These are phyloP conservation scores for Tetragonula clypearis DNA, from an alignment of 1,140 invertebrate species.

Conservation along the genomic window DNA sequence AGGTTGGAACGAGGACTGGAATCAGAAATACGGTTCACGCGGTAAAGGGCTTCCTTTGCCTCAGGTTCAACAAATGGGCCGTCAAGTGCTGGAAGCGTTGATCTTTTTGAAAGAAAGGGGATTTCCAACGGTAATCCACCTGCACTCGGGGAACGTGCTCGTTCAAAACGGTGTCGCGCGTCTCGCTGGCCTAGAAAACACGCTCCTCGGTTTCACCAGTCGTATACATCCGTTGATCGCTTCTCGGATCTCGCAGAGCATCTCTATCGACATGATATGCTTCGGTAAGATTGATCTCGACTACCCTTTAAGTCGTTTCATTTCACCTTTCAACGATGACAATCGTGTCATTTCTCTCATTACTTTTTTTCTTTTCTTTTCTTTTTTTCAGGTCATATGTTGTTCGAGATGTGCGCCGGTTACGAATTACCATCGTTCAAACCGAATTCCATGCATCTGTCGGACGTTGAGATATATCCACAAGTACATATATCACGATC, in stretches of 20 bases:
- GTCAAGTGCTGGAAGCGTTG: slow-evolving; percentile 93
- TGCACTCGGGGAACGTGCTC: slow-evolving; percentile 95
- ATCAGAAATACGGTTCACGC: slow-evolving; percentile 86
- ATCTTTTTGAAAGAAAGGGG: slow-evolving; percentile 93
- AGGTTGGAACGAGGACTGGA: slow-evolving; percentile 88
- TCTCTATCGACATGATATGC: slow-evolving; percentile 87
- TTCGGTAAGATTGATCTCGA: slow-evolving; percentile 83
- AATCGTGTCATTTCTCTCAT: slow-evolving; percentile 7
- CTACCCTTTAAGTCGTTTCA: neutral
- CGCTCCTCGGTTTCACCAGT: slow-evolving; percentile 89
- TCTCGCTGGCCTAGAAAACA: slow-evolving; percentile 92
- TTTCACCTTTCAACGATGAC: neutral
- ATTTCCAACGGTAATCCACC: slow-evolving; percentile 92
- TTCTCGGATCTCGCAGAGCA: slow-evolving; percentile 80
- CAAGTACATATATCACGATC: slow-evolving; percentile 82
- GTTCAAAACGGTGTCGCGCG: slow-evolving; percentile 94
- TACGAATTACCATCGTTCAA: slow-evolving; percentile 89
- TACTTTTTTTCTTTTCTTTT: slow-evolving; percentile 20
- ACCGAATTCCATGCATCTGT: slow-evolving; percentile 87
- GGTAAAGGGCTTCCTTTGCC: slow-evolving; percentile 87
- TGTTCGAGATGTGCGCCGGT: slow-evolving; percentile 95
- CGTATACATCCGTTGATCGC: slow-evolving; percentile 84
- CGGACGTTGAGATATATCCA: slow-evolving; percentile 88
- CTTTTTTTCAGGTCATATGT: slow-evolving; percentile 85
- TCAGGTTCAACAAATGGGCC: slow-evolving; percentile 92